These are phyloP conservation scores for Andrena praecox DNA, from an alignment of 2,888 invertebrate species.

Conservation along the genomic window DNA sequence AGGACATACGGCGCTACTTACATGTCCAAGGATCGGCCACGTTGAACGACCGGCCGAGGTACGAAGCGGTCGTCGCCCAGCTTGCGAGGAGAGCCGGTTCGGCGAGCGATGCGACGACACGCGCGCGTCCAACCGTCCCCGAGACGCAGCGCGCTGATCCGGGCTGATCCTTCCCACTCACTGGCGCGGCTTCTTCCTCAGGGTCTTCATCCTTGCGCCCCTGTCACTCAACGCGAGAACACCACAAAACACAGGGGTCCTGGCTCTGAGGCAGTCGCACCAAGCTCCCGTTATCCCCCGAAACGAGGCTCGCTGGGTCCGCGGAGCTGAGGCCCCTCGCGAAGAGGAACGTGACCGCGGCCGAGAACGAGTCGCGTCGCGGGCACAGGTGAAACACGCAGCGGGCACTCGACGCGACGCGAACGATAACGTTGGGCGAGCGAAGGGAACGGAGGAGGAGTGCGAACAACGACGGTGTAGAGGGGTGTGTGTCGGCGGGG, in stretches of 20 bases:
- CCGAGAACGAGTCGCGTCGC: background rate
- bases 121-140: conserved; percentile 48
- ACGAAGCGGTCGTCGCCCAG: conserved; percentile 52
- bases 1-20: conserved; percentile 57
- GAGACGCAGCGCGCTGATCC: conserved; percentile 38
- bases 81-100: conserved; percentile 36
- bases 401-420: conserved; percentile 58
- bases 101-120: conserved; percentile 46
- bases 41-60: conserved; percentile 73
- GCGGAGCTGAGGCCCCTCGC: too few relatives aligned
- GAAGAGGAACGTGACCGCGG: too few relatives aligned
- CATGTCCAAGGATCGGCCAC: conserved; percentile 77
- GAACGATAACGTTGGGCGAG: conserved; percentile 32
- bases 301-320: too few relatives aligned
- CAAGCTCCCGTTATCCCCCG: too few relatives aligned
- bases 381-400: background rate
- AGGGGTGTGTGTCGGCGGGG: conserved; percentile 41
- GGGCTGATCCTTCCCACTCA: conserved; percentile 37
- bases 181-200: conserved; percentile 23
- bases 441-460: conserved; percentile 60
- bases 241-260: background rate
- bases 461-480: conserved; percentile 52
- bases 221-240: background rate
- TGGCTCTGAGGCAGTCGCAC: background rate
- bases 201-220: conserved; percentile 36